Evolutionary conservation across 2,888 invertebrate genomes (phyloP), one percentile per base, ranked within the genome.

Genomic region (Lycia hirtaria): DNA sequence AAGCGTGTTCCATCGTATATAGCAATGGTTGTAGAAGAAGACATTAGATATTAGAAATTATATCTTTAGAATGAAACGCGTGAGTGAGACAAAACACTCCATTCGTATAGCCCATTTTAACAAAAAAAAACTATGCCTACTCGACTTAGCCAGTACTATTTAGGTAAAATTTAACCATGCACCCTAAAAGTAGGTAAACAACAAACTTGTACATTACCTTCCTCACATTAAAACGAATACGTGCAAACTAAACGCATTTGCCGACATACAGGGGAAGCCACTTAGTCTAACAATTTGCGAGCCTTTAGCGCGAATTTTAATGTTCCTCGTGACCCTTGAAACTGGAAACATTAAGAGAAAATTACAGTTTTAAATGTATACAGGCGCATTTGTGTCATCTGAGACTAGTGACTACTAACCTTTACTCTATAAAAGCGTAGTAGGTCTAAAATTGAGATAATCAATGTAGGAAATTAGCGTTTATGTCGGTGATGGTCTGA

Each of bases 241-340:
- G 44, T 66, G 58, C 38, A 53, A 58, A 60, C 57, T 65, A 41
- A 64, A 57, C 45, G 30, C 44, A 56, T 65, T 65, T 58, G 50
- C 26, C 19, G 14, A 49, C 49, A 52, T 53, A 67, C 67, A 67
- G 49, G 61, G 52, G 57, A 65, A 67, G 37, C 52, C 59, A 65
- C 62, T 67, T 57, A 61, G 48, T 28, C 19, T 7, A 14, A 22
- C 38, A 47, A 44, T 61, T 52, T 52, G 52, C 48, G 45, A 35
- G 30, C 20, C 17, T 60, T 60, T 61, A 47, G 60, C 14, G 63
- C 40, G 12, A 58, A 52, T 56, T 61, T 62, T 66, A 49, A 66
- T 64, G 64, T 45, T 37, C 33, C 53, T 56, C 53, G 51, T 56
- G 61, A 58, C 61, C 56, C 44, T 47, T 44, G 14, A 51, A 59